phyloP scores from a whole-genome alignment of 1,140 invertebrate genomes.

The Babylonia areolata region DNA sequence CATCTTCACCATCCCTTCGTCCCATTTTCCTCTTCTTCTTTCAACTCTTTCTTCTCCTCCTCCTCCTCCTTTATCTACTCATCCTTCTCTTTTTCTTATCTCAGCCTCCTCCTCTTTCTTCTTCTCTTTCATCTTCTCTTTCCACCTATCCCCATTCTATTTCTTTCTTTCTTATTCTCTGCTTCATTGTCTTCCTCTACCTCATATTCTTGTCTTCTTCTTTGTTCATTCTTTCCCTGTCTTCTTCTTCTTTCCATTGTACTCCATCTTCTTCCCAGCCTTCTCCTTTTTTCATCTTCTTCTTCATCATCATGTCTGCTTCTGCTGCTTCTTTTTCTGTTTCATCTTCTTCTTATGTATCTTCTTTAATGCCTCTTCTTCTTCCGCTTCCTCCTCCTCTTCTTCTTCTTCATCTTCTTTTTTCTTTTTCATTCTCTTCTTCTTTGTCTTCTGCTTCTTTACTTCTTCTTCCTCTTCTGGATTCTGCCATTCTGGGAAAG shows the following conservation, averaged over 20 bases:
- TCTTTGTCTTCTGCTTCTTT: slow-evolving; percentile 4
- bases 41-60: not conserved
- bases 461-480: too few species aligned
- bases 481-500: too few species aligned
- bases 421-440: not conserved
- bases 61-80: not conserved
- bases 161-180: too few species aligned
- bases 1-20: slow-evolving; percentile 1
- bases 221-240: not conserved
- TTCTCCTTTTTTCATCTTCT: not conserved
- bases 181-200: too few species aligned
- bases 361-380: not conserved
- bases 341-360: slow-evolving; percentile 11
- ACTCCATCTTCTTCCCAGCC: not conserved
- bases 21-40: not conserved
- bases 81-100: too few species aligned
- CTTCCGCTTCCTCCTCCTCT: not conserved
- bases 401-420: not conserved
- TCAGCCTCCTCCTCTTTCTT: not conserved
- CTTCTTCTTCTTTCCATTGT: not conserved
- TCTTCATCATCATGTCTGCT: too few species aligned
- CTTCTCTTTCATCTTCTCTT: slow-evolving; percentile 5
- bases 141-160: too few species aligned
- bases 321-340: not conserved
- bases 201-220: too few species aligned